Base-by-base conservation (phyloP, 2,888 invertebrate species). In the Caradrina clavipalpis region DNA sequence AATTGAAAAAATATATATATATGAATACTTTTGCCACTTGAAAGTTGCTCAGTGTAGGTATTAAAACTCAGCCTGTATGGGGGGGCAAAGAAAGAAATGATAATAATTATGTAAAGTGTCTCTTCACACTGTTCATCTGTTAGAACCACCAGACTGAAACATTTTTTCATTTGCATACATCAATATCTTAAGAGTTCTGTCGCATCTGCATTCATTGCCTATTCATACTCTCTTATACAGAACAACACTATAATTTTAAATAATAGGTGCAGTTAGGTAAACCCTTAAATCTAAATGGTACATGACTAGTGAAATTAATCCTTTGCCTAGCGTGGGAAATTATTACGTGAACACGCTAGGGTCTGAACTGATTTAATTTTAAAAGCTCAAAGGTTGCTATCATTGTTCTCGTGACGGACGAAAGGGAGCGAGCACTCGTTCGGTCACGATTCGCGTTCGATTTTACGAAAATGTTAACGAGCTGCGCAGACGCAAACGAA, bases 401-500 rank as follows among this genome's bases (percentile, higher is more conserved):
- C 68, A 80, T 75, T 79, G 80, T 77, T 82, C 82, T 93, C 94
- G 93, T 93, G 94, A 93, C 91, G 88, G 82, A 90, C 76, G 92
- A 93, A 93, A 94, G 93, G 92, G 91, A 93, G 84, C 78, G 83
- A 86, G 88, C 90, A 90, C 87, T 87, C 80, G 87, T 86, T 86
- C 83, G 84, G 94, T 95, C 95, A 94, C 95, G 95, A 94, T 87
- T 88, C 88, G 85, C 87, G 89, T 87, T 90, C 90, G 90, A 89
- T 92, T 91, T 90, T 90, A 83, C 89, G 88, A 89, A 93, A 94
- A 94, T 93, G 93, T 91, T 93, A 93, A 92, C 93, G 84, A 91
- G 91, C 75, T 87, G 85, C 87, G 84, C 86, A 73, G 85, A 85
- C 88, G 88, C 89, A 85, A 89, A 90, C 88, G 93, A 94, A 94